Base-by-base conservation (phyloP, 2,888 invertebrate species). In the Leptinotarsa tumamoca region DNA sequence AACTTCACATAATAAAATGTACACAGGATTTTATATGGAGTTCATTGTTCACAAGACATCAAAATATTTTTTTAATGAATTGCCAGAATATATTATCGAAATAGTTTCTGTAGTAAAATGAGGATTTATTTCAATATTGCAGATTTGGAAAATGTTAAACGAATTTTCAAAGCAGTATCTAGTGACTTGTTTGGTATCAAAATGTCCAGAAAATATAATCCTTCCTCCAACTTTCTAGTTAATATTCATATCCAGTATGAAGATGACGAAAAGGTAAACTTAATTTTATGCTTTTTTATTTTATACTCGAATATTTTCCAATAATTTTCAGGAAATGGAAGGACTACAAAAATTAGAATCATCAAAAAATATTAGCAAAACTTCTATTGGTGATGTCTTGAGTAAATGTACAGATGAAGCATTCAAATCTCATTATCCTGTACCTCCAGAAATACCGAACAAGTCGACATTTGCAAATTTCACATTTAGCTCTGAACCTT, bases 191-290 rank as follows among this genome's bases (percentile, higher is more conserved):
- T 78, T 17, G 58, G 69, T 10, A 10, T 21, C 13, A 78, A 71
- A 69, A 67, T 84, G 63, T 73, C 78, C 14, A 83, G 79, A 78
- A 73, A 71, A 23, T 82, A 72, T 67, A 71, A 78, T 79, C 91
- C 93, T 81, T 90, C 90, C 14, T 90, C 91, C 0, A 89, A 90
- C 10, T 90, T 94, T 78, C 89, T 92, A 13, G 87, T 94, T 77
- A 92, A 92, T 4, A 84, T 93, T n/a, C 88, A 87, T 79, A 89
- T 93, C 80, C 88, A 89, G 33, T 93, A 94, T 83, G 85, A 87
- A 18, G 88, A 91, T 80, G 92, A 92, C 23, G 82, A 89, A 14
- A 85, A 88, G 84, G 89, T 90, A 80, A 33, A 58, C 21, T 15
- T 4, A 4, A 27, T 68, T 69, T 23, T 4, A 4, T 58, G 5